Base-by-base conservation (phyloP, 1,140 invertebrate genomes). In the Saccostrea cuccullata region DNA sequence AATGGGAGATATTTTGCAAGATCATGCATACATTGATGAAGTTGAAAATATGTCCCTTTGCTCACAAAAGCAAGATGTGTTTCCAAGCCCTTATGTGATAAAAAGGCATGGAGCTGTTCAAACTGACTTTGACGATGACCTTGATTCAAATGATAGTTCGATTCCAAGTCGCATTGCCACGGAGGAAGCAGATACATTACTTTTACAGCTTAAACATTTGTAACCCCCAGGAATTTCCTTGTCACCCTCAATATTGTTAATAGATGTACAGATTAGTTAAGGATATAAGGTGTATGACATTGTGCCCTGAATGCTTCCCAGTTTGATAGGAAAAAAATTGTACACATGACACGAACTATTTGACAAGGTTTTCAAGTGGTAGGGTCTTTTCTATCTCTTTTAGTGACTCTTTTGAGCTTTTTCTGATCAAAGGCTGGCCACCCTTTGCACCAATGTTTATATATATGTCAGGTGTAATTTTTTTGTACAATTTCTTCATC, bases 31-130 rank as follows among this genome's bases (percentile, higher is more conserved):
- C n/a, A 89, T 91, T 15, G 92, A 92, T n/a, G 84, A 88, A n/a
- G 91, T 94, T 89, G 93, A 93, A 17, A 92, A 93, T 91, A 93
- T 84, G 90, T 92, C 87, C 89, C 88, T 84, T 91, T 91, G 55
- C 83, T 93, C 70, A 83, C 88, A 40, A 89, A 92, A 91, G 91
- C 87, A 89, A 30, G 91, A 93, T 83, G 89, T 87, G 83, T 91
- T 90, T 73, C 89, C 90, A 20, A 93, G 92, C 82, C 93, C 92
- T 12, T 94, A 92, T 90, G 92, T 94, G 85, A 90, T 93, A 64
- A 94, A 93, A 89, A 90, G 92, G 88, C 92, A 94, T 91, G 93
- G 93, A 23, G 91, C 89, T 55, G 92, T 92, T 40, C 93, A 94
- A 88, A 94, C 94, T 82, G 93, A 94, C 84, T 93, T 93, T 90